These are phyloP conservation scores for Talpa occidentalis DNA, from an alignment of 2,113 vertebrate genomes.

Conservation along the genomic window DNA sequence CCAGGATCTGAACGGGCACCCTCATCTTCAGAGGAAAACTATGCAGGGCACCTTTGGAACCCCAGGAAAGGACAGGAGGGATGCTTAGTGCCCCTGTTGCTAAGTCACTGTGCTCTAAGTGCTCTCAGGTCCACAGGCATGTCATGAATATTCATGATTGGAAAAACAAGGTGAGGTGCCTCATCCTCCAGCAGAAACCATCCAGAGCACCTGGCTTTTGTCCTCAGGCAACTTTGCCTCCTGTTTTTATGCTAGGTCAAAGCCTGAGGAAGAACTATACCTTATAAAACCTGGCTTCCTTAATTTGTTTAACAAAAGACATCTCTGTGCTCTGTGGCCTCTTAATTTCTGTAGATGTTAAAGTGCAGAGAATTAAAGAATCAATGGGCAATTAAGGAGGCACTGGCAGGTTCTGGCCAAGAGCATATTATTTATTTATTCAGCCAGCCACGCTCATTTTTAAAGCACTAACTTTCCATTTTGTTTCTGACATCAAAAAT, in stretches of 20 bases:
- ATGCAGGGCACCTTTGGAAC: accelerated
- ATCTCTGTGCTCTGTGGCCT: slow-evolving; percentile 71
- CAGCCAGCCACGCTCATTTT: slow-evolving; percentile 77
- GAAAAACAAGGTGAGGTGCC: neutral
- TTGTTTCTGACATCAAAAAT: slow-evolving; percentile 77
- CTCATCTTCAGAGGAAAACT: neutral
- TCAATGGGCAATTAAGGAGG: slow-evolving; percentile 81
- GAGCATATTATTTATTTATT: slow-evolving; percentile 80
- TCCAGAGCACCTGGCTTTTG: neutral
- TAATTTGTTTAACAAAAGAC: slow-evolving; percentile 77
- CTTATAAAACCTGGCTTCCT: slow-evolving; percentile 49
- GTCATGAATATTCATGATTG: slow-evolving; percentile 25
- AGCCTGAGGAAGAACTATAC: neutral
- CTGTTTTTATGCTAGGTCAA: neutral
- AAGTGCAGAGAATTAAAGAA: slow-evolving; percentile 82
- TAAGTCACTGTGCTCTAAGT: neutral
- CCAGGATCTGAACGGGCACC: neutral
- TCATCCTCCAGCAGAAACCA: neutral
- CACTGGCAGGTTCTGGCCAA: slow-evolving; percentile 68
- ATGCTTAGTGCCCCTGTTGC: accelerated
- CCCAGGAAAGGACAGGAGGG: neutral
- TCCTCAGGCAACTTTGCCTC: neutral
- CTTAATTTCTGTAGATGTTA: slow-evolving; percentile 77
- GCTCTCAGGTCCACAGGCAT: neutral
- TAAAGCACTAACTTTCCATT: slow-evolving; percentile 81